Evolutionary conservation across 2,113 vertebrate genomes (phyloP), one percentile per base, ranked within the genome.

Genomic region (Esox niger): DNA sequence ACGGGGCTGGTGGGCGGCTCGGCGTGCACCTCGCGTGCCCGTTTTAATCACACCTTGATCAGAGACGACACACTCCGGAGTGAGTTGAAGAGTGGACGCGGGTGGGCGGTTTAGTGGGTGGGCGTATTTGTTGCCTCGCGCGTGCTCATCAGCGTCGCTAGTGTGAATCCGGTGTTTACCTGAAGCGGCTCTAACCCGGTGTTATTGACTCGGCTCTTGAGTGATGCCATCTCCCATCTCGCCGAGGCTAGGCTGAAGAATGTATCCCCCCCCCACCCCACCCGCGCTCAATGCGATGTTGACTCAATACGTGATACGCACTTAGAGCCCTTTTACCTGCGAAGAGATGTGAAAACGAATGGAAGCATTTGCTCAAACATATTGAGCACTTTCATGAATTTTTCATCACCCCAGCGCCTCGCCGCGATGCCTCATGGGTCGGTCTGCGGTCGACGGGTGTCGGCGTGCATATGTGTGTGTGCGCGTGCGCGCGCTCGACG

Each of bases 371-470:
- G 64, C 80, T 84, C 67, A 72, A 78, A 81, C 10, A 43, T 85
- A 87, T 88, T 70, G 83, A 87, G 78, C 66, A 30, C 74, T 65
- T 57, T 76, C 79, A 86, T 87, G 68, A 74, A 86, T 86, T 70
- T 87, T 87, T 83, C 82, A 86, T 80, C 0, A 54, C 64, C n/a
- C n/a, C n/a, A 43, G 13, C 75, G 59, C 77, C 83, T 84, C 66
- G 74, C 76, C 76, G 25, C 6, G 56, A 58, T 13, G 27, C 13
- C 25, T 13, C 5, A 20, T 15, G 5, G 27, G 6, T 27, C 17
- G 56, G 56, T 27, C 1, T 2, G 56, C 20, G 7, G 56, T 9
- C 6, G 29, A 30, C 4, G 29, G 13, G 27, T 29, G 29, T 20
- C 4, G 6, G 55, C 1, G 8, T 15, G n/a, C 26, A 7, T 21